Base-by-base conservation (phyloP, 2,113 vertebrate species). In the Urocitellus parryii region DNA sequence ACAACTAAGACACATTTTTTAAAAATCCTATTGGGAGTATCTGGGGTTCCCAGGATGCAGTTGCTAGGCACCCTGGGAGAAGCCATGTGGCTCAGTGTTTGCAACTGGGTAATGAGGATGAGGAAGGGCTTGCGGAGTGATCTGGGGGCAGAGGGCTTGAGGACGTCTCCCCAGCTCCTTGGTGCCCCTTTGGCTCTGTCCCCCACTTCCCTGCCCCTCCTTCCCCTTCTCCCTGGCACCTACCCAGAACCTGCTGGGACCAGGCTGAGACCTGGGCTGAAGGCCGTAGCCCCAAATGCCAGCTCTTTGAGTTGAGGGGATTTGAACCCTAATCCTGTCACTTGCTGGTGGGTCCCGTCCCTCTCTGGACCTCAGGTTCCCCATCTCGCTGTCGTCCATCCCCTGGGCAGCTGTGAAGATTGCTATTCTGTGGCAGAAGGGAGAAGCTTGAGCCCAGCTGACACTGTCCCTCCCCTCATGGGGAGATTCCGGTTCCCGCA, bases 201-300 rank as follows among this genome's bases (percentile, higher is more conserved):
- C 17, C 32, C 3, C 24, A 0, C 8, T 0, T 8, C 61, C 24
- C 61, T 0, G 22, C 2, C 25, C 1, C 7, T 34, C n/a, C 11
- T 24, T 61, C 34, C 2, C 0, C 11, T 34, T n/a, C 34, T 58
- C 56, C 1, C 4, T 18, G 9, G 63, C 68, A 16, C 17, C 7
- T 39, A 53, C 18, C 11, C 51, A 77, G 18, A 27, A 16, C 48
- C 68, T 67, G 24, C 84, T 39, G 48, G 3, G 65, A 37, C 11
- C 2, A 1, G 79, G n/a, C 56, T 42, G n/a, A 72, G 83, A 34
- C 16, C 72, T 18, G 42, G 11, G 48, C 48, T 10, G 27, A 73
- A n/a, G 25, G 34, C 39, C 10, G 8, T 3, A 34, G 42, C 32
- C 5, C 2, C 68, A 67, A 51, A 45, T 10, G 7, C 10, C 18